These are phyloP conservation scores for Nycticryphes semicollaris DNA, from an alignment of 2,113 vertebrate genomes.

Conservation along the genomic window DNA sequence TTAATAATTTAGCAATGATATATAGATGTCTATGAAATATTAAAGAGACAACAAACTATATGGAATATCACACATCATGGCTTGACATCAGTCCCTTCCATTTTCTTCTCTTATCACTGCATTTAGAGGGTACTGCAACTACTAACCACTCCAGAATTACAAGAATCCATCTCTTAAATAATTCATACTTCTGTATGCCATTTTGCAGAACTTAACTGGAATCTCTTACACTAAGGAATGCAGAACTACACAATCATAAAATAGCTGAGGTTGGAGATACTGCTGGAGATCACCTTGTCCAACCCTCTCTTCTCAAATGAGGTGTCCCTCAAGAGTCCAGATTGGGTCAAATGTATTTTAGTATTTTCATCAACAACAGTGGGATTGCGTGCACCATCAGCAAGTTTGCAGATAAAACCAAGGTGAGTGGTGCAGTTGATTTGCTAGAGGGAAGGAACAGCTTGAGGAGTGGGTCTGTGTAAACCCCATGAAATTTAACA, in stretches of 20 bases:
- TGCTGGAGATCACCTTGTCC: not conserved
- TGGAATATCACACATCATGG: conserved; percentile 1
- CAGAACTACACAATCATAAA: not conserved
- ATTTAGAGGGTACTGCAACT: not conserved
- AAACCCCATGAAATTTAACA: not conserved
- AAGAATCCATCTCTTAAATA: not conserved
- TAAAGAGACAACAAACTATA: conserved; percentile 37
- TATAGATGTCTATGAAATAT: conserved; percentile 66
- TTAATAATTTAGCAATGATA: conserved; percentile 70
- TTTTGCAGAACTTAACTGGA: not conserved
- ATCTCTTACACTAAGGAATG: not conserved
- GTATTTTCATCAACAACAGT: not conserved
- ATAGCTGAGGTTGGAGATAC: not conserved
- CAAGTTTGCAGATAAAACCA: not conserved
- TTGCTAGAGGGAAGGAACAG: not conserved
- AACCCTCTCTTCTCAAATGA: not conserved
- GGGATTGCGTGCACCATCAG: not conserved
- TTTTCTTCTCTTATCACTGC: not conserved
- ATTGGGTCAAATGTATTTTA: not conserved
- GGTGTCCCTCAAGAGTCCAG: not conserved
- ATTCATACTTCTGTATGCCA: not conserved
- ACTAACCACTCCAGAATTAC: not conserved
- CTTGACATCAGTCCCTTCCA: not conserved
- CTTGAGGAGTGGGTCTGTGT: not conserved
- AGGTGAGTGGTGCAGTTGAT: not conserved